These are phyloP conservation scores for Liopterus haemorrhoidalis DNA, from an alignment of 2,888 invertebrate species.

Conservation along the genomic window DNA sequence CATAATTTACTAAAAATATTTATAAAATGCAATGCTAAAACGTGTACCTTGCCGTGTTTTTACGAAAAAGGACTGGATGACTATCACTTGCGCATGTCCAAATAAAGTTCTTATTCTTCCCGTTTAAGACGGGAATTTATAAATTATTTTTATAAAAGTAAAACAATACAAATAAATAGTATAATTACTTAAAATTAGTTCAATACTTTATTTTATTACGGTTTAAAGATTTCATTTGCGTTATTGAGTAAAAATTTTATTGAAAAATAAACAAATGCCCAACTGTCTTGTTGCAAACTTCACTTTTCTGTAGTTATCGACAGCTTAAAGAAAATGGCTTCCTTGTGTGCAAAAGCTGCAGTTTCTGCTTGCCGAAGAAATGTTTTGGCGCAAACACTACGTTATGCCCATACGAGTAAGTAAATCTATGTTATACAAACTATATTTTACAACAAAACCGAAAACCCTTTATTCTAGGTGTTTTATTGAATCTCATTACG, in stretches of 20 bases:
- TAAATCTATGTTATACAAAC: conserved; percentile 26
- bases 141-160: too few relatives aligned
- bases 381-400: conserved; percentile 56
- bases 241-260: too few relatives aligned
- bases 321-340: conserved; percentile 58
- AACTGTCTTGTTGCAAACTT: too few relatives aligned
- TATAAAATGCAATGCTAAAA: conserved; percentile 35
- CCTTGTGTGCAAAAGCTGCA: conserved; percentile 66
- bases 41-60: conserved; percentile 43
- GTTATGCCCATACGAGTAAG: conserved; percentile 63
- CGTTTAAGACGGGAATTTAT: too few relatives aligned
- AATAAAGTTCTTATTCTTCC: too few relatives aligned
- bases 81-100: conserved; percentile 23
- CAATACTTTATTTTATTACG: conserved; percentile 5
- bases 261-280: too few relatives aligned
- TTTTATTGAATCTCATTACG: conserved; percentile 19
- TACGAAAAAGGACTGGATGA: conserved; percentile 38
- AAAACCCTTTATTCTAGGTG: neutral
- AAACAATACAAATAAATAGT: neutral
- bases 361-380: conserved; percentile 59
- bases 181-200: conserved; percentile 2
- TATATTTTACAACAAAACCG: conserved; percentile 1
- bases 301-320: too few relatives aligned
- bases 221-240: neutral
- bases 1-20: too few relatives aligned